Evolutionary conservation across 2,888 invertebrate genomes (phyloP), one percentile per base, ranked within the genome.

Genomic region (Drosophila subquinaria): DNA sequence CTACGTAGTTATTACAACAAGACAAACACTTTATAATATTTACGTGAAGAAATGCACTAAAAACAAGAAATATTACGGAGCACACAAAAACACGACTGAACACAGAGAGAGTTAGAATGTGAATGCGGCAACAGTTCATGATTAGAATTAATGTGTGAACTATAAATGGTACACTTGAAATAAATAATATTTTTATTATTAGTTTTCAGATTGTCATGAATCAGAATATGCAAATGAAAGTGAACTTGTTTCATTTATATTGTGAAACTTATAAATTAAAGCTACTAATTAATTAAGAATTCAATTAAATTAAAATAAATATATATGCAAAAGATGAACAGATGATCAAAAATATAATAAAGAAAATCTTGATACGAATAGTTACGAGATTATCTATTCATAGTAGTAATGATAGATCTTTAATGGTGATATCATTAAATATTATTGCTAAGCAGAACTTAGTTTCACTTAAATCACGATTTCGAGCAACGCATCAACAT

Each of bases 91-190:
- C n/a, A n/a, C n/a, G n/a, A n/a, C n/a, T n/a, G n/a, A n/a, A n/a
- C n/a, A n/a, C n/a, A n/a, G n/a, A n/a, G n/a, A n/a, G n/a, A n/a
- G n/a, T n/a, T n/a, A n/a, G n/a, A n/a, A n/a, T n/a, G n/a, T n/a
- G n/a, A n/a, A n/a, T 77, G 70, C 66, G 56, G 1, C 27, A 3
- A 4, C 0, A 36, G 20, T 33, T 40, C 30, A 17, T 17, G 63
- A 69, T 45, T 10, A 27, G 11, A 4, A 11, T 11, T 5, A 17
- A 6, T 11, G 8, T 42, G 9, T 11, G 4, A 42, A 42, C 17
- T 17, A 42, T 3, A 17, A 42, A 9, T 40, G 15, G 6, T 5
- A 5, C 2, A 36, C 36, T 36, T 36, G 15, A 9, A 9, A 9
- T 2, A 40, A 3, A 9, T 15, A n/a, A 38, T 8, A 6, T 38